A percentile compares a stretch with the other conserved stretches of the same genome.
Evolutionary conservation across 2,797 vertebrate species (phyloP).

Genomic region (Enteromius thamalakanensis): DNA sequence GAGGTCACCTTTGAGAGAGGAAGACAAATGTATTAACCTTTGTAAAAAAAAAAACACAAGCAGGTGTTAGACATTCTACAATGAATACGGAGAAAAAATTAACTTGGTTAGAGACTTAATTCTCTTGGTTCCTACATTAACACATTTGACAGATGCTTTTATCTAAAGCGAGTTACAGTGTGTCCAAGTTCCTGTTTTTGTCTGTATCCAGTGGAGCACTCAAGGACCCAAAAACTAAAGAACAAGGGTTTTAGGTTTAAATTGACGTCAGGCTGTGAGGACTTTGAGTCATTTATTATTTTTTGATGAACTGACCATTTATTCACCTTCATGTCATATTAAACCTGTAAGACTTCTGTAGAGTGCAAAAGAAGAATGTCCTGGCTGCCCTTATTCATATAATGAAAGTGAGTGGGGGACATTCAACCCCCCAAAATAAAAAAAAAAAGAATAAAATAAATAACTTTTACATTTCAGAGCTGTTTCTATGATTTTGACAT

Average conservation of each 20-base stretch:
- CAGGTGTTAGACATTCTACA: slow-evolving; percentile 23
- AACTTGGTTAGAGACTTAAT: neutral
- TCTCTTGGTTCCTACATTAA: neutral
- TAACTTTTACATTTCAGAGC: neutral
- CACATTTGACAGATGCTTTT: neutral
- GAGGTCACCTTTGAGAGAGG: neutral
- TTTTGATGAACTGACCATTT: neutral
- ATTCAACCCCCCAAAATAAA: neutral
- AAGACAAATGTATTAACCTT: neutral
- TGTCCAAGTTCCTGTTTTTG: neutral
- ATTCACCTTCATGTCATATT: neutral
- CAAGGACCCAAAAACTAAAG: neutral
- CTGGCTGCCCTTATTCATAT: neutral
- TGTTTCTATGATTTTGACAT: neutral
- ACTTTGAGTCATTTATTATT: neutral
- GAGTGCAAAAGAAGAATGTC: neutral
- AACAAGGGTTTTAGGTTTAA: neutral
- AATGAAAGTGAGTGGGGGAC: neutral
- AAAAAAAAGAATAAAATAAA: too few species aligned
- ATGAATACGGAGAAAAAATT: neutral
- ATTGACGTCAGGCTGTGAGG: neutral
- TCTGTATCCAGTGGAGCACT: neutral
- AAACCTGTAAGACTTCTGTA: neutral
- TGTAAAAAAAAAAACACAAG: neutral
- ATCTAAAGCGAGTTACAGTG: neutral